Base-by-base conservation (phyloP, 2,888 invertebrate genomes). In the Ischnus inquisitorius region DNA sequence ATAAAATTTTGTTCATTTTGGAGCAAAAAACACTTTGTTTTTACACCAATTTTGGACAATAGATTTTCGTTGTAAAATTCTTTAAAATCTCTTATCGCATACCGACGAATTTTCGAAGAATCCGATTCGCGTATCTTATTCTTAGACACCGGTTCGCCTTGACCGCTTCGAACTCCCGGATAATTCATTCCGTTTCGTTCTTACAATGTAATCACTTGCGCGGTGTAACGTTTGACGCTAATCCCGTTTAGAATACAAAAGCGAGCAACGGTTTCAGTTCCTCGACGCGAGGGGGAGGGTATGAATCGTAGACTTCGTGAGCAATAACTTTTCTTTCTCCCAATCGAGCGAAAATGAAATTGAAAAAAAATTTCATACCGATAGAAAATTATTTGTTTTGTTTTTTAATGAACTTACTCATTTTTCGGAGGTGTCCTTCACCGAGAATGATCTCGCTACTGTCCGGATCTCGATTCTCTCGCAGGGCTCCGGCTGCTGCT, bases 111-210 rank as follows among this genome's bases (percentile, higher is more conserved):
- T 60, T 60, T 6, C 48, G 60, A 60, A 51, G 76, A 82, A 71
- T 43, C 54, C 22, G 43, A 51, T 19, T 39, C 22, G 10, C 60
- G 54, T 28, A 14, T 57, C 4, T 14, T 57, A 57, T 57, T 57
- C 57, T 57, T 57, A 57, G 57, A 57, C 48, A 67, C 76, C 51
- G 68, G 78, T 68, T 79, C 67, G 68, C 79, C 82, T 82, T 82
- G 78, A 74, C 78, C 78, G 71, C 65, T 65, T 5, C 14, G 46
- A 65, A 64, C 64, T 77, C 68, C 28, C n/a, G 60, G 34, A 10
- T 48, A 72, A 68, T 25, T 67, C 77, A 64, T 22, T 60, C 41
- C 51, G 10, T 16, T 60, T 68, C 28, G 12, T 67, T 62, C 28
- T 43, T 62, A 41, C 39, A 48, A 72, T 74, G 46, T 60, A 46